Evolutionary conservation across 2,797 vertebrate species (phyloP), one percentile per base, ranked within the genome.

Genomic region (Lates japonicus): DNA sequence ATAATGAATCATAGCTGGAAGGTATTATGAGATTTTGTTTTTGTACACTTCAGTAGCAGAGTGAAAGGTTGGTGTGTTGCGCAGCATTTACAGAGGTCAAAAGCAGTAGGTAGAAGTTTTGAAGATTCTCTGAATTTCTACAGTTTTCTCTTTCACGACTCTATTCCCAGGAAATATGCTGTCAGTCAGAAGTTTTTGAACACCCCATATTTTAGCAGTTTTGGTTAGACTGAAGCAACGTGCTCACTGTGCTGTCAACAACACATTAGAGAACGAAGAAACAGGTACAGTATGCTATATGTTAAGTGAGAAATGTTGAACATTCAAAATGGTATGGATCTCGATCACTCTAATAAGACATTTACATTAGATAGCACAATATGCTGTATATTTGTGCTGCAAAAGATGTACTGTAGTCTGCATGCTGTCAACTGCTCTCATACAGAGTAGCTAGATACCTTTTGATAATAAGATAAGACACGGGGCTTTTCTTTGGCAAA

Each of bases 1-100:
- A 84, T 80, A 86, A 90, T 91, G 87, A 89, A 91, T 92, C 91
- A 87, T 66, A 84, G 80, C 80, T 81, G 35, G 49, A 55, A 87
- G 74, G 81, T 76, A 86, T 83, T 69, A 85, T 75, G 81, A 83
- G 70, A 84, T 80, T 87, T 81, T 74, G 83, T 80, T 87, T 81
- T 74, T 69, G 74, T 72, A 39, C 70, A 82, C 79, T 85, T 83
- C 25, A 64, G 55, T 58, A 44, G 76, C 78, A 55, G 71, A 87
- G 69, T 42, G 62, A 81, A 84, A 80, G 69, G 82, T 57, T 69
- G 81, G 74, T 77, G 52, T 83, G 65, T 22, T 46, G 67, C 16
- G 44, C 74, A 55, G 79, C 31, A 8, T 54, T 70, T 82, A 74
- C 55, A 81, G 42, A 82, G 85, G 78, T 90, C 80, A 89, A 75